Base-by-base conservation (phyloP, 2,797 vertebrate genomes). In the Chrosomus eos region DNA sequence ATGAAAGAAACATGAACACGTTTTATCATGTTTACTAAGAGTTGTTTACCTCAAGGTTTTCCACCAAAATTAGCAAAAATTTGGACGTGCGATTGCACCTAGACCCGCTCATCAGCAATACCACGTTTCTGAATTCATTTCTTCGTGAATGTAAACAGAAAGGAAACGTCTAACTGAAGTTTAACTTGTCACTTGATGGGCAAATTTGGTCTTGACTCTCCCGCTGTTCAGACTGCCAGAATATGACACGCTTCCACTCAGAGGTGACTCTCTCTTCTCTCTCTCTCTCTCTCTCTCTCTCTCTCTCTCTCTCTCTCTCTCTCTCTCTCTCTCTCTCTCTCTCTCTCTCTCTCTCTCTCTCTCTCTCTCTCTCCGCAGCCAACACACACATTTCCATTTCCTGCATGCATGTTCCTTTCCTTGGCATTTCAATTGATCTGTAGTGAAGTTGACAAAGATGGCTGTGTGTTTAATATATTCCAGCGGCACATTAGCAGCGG, bases 401-500 rank as follows among this genome's bases (percentile, higher is more conserved):
- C 75, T 40, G 33, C 21, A n/a, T 74, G 68, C 70, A 38, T 68
- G 79, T 86, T 87, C 90, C 93, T 93, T 93, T 90, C 89, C 89
- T 72, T 85, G 89, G 88, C 86, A 77, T 91, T 90, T 89, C 84
- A 90, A 91, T 92, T 90, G 92, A 93, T 94, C 90, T 86, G 86
- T 66, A 82, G 88, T 90, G 90, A 92, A 90, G 91, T 90, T 92
- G 91, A 93, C 92, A 90, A 87, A 93, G 91, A 92, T 91, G 82
- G 88, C 88, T 91, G 89, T 92, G 90, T 92, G 92, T 92, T 92
- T 93, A 90, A 93, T 92, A 92, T 91, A 89, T 93, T 92, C 92
- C 91, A 90, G 91, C 85, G 88, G 87, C 86, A 87, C 91, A 92
- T 92, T 93, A 93, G 90, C 89, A 86, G 83, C 88, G 80, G 83